Evolutionary conservation across 2,113 vertebrate genomes (phyloP).

Genomic region (Stigmatopora argus): DNA sequence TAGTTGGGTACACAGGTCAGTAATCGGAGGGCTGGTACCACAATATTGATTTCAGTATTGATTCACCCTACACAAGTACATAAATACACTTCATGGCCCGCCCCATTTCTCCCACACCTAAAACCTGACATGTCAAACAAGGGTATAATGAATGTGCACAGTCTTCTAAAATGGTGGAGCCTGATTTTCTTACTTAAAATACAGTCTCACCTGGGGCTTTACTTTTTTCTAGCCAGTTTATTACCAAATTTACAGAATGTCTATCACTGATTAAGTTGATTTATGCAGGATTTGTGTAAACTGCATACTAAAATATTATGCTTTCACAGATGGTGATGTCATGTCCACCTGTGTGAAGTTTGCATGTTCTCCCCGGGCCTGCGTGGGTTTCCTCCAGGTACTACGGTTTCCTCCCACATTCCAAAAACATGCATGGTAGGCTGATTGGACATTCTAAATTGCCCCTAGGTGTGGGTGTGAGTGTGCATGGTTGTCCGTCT

Average conservation of each 20-base stretch:
- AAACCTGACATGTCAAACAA: not conserved
- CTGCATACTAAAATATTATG: not conserved
- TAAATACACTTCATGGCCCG: not conserved
- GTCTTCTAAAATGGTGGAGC: not conserved
- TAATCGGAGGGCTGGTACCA: not conserved
- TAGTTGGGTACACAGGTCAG: no score
- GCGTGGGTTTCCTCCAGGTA: no score
- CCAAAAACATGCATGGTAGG: no score
- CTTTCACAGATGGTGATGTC: not conserved
- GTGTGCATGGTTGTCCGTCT: no score
- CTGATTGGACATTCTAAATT: no score
- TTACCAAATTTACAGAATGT: not conserved
- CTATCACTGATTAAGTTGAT: not conserved
- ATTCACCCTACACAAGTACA: not conserved
- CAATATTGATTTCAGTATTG: not conserved
- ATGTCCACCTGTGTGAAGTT: no score
- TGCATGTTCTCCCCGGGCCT: no score
- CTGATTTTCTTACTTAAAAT: not conserved
- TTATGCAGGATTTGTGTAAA: constrained; percentile 2
- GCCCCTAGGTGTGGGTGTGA: no score
- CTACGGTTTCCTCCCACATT: no score
- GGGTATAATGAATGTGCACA: not conserved
- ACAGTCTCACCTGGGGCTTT: constrained; percentile 3
- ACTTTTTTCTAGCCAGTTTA: not conserved
- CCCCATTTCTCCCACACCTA: not conserved